Evolutionary conservation across 2,113 vertebrate species (phyloP), one percentile per base, ranked within the genome.

Genomic region (Oostethus manadensis): DNA sequence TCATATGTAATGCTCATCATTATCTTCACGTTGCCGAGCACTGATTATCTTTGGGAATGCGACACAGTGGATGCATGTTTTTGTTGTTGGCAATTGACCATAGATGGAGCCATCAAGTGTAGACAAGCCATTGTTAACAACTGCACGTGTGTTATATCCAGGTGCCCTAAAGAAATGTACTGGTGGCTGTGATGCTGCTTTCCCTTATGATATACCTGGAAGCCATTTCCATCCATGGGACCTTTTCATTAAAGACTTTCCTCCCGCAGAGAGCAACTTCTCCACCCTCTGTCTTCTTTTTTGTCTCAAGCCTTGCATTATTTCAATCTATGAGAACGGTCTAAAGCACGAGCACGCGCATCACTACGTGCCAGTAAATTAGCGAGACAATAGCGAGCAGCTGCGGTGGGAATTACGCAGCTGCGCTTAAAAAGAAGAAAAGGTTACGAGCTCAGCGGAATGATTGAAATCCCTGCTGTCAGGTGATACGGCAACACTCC

Each of bases 61-160:
- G 66, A 66, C 48, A 62, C 47, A 49, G 56, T 64, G 46, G 64
- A 46, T 65, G 48, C 18, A 53, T 58, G 73, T 76, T 73, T 57
- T 64, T 74, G 69, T 81, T 82, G 3, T 74, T 63, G 72, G 81
- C 56, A 5, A 56, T 80, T 83, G 74, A 78, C 71, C 66, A 59
- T 65, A 62, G 70, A 73, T 66, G 66, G 60, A 64, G 69, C 64
- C 65, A 74, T 60, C 61, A 58, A 70, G 59, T 46, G 59, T 65
- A 76, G 74, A 81, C 77, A 68, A 81, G 76, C 67, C 70, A 74
- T 83, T 67, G 79, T 85, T 80, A 83, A 85, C 64, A 58, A 43
- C 71, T 70, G 58, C 66, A 56, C 69, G 68, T 64, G 64, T 74
- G 62, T 66, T 77, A 55, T 76, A 76, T 68, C 14, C 29, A 62